Base-by-base conservation (phyloP, 2,888 invertebrate genomes). In the Idaea aversata region DNA sequence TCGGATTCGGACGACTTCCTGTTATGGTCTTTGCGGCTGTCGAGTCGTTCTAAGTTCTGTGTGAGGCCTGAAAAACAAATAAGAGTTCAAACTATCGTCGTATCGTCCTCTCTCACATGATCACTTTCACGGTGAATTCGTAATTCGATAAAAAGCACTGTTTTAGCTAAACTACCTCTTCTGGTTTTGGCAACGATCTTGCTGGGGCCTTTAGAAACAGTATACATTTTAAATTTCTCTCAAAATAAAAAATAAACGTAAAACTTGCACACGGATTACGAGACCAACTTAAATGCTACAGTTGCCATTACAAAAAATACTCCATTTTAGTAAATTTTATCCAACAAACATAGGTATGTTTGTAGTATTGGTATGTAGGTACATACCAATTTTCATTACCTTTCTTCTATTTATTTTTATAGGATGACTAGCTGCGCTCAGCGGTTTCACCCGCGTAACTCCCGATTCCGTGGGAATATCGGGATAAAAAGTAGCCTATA, bases 161-260 rank as follows among this genome's bases (percentile, higher is more conserved):
- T 16, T 58, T 15, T 34, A 61, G 68, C 65, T 68, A 69, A 6
- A 61, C 59, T 84, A 96, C 97, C 96, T 94, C 97, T 94, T 81
- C 97, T 94, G 75, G 97, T 96, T 94, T 97, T 97, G 71, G 97
- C 96, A 79, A 97, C 97, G 86, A 97, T 96, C 93, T 97, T 97
- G 91, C 97, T 97, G 72, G 97, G 97, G 72, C 97, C 97, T 91
- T 97, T 97, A 72, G 96, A 96, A 82, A 97, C 96, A 84, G 97
- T 97, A 94, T 97, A 97, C 97, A 97, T 97, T 88, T 88, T 91
- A 88, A 88, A 86, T 88, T 88, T 88, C 79, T 80, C 81, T 78
- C 81, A 84, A 85, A 86, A 86, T 77, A 82, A 83, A 71, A 89
- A 87, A 86, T 84, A 85, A 86, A 86, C 80, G 81, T 79, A 85